Conservation (phyloP, 2,113 vertebrate species). For the Mustelus asterias region DNA sequence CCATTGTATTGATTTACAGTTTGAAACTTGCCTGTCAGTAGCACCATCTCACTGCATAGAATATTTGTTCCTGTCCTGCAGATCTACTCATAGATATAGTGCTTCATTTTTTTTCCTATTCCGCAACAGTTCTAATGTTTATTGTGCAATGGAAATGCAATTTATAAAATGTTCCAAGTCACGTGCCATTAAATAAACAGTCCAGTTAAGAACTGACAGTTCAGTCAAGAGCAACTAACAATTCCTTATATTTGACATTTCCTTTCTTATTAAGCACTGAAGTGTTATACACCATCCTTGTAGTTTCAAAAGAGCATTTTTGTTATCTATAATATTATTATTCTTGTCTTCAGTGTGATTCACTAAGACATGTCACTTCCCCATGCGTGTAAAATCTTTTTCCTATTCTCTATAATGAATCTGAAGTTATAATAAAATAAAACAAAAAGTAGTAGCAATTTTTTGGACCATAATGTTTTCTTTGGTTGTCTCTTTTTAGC, state of each 20-base stretch:
- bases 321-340: background rate
- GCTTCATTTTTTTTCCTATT: background rate
- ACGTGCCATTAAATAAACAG: conserved; percentile 2
- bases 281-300: background rate
- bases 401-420: background rate
- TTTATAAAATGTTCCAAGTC: conserved; percentile 18
- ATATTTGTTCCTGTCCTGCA: background rate
- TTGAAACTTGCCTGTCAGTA: background rate
- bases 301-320: background rate
- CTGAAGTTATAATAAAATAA: background rate
- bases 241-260: background rate
- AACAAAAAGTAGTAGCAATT: background rate
- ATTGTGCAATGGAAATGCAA: background rate
- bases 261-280: background rate
- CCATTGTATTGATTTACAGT: background rate
- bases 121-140: background rate
- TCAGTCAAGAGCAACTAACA: background rate
- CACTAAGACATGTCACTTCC: background rate
- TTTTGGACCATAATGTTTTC: background rate
- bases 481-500: background rate
- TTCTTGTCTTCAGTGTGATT: background rate
- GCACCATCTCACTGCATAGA: background rate
- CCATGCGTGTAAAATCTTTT: background rate
- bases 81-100: background rate
- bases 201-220: conserved; percentile 12